These are phyloP conservation scores for Atrina japonica DNA, from an alignment of 2,888 invertebrate species.

Conservation along the genomic window DNA sequence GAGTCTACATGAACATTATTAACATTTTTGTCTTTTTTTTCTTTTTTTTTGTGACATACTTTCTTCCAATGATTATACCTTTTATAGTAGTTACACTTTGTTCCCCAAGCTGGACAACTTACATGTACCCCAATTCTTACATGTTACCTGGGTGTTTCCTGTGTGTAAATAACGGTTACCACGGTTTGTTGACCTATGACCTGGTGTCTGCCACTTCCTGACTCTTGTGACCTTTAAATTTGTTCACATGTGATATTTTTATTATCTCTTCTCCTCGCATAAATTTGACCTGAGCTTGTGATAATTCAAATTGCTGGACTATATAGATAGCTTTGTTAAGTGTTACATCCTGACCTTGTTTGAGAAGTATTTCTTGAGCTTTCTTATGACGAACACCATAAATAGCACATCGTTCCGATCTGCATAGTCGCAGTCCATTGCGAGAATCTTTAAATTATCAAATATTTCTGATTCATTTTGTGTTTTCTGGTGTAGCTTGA, in stretches of 20 bases:
- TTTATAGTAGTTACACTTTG: constrained; percentile 36
- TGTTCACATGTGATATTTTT: too few species aligned
- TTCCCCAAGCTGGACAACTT: constrained; percentile 19
- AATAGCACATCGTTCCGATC: constrained; percentile 5
- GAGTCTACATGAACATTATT: too few species aligned
- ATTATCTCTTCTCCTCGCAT: constrained; percentile 44
- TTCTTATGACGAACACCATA: constrained; percentile 28
- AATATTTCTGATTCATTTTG: too few species aligned
- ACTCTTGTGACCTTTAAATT: too few species aligned
- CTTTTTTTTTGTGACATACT: constrained; percentile 27
- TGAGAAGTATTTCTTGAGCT: constrained; percentile 39
- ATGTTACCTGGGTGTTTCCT: neutral
- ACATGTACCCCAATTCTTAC: constrained; percentile 23
- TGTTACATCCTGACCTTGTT: constrained; percentile 40
- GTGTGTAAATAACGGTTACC: neutral
- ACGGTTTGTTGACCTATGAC: too few species aligned
- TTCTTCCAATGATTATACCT: constrained; percentile 38
- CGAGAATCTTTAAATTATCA: constrained; percentile 42
- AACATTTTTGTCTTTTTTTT: too few species aligned
- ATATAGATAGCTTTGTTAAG: constrained; percentile 27
- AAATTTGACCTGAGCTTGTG: too few species aligned
- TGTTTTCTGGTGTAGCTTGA: constrained; percentile 6
- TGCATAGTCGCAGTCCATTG: constrained; percentile 45
- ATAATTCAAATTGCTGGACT: constrained; percentile 38
- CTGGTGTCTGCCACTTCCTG: too few species aligned